Evolutionary conservation across 2,888 invertebrate species (phyloP), one percentile per base, ranked within the genome.

Genomic region (Quadroppia sp.): DNA sequence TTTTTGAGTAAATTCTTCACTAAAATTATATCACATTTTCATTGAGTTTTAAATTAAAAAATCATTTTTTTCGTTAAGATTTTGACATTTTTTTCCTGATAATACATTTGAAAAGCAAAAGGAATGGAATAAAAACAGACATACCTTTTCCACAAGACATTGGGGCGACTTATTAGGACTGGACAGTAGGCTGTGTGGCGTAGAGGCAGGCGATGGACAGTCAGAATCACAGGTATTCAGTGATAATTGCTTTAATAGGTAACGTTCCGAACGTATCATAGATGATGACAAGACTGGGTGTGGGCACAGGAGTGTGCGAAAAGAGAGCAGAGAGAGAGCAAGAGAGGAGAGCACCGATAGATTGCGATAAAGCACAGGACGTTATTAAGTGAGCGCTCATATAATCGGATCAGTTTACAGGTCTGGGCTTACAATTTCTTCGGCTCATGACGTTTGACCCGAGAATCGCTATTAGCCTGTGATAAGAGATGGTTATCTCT

Each of bases 161-260:
- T 28, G 61, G 17, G 61, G 61, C n/a, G 61, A 61, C 32, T 61
- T 61, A 25, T 61, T 61, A 15, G 61, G 61, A 61, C 61, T 61
- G 30, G 61, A 61, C 2, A 61, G 61, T 32, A 61, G n/a, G 25
- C 61, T 61, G 30, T 61, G 61, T 13, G 30, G 32, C 9, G 61
- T 15, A 30, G 61, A 61, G 25, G 17, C 61, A 7, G 61, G 61
- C 9, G 61, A 61, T 3, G 61, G 4, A 61, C 61, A 61, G 1
- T 61, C 61, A 9, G 61, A 30, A 30, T 61, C 61, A 61, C 61
- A 61, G 61, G 61, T 61, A 61, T 61, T 61, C 61, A 61, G 32
- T 61, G 61, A 61, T 61, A 61, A 61, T 61, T 61, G 61, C 30
- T 61, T 61, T 32, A 61, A 61, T 61, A 61, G 61, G 61, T 30